Evolutionary conservation across 1,140 invertebrate genomes (phyloP).

Genomic region (Drosophila triauraria): DNA sequence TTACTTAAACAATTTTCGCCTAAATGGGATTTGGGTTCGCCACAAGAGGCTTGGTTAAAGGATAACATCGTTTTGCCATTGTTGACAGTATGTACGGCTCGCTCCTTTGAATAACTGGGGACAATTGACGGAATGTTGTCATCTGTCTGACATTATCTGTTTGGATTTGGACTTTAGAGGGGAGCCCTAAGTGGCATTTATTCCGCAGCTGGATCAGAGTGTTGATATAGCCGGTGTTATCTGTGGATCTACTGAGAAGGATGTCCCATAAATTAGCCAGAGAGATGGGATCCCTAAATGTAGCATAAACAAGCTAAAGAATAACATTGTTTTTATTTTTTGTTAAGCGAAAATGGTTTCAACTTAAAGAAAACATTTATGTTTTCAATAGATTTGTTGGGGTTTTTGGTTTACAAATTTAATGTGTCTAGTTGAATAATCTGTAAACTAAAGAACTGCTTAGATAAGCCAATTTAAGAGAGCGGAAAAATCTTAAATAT

Average conservation of each 20-base stretch:
- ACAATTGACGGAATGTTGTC: constrained; percentile 69
- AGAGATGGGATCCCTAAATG: constrained; percentile 2
- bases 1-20: constrained; percentile 79
- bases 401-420: background rate
- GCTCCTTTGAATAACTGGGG: constrained; percentile 44
- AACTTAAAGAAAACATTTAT: constrained; percentile 11
- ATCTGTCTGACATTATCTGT: constrained; percentile 66
- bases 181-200: constrained; percentile 31
- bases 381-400: background rate
- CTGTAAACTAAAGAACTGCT: background rate
- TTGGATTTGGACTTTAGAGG: constrained; percentile 33
- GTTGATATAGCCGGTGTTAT: constrained; percentile 43
- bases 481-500: too few species aligned
- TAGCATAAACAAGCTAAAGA: constrained; percentile 20
- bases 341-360: background rate
- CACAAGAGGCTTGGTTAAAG: constrained; percentile 81
- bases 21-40: constrained; percentile 79
- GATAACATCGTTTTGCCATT: constrained; percentile 82
- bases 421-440: background rate
- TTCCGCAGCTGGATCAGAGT: constrained; percentile 43
- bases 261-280: constrained; percentile 20
- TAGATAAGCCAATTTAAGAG: too few species aligned
- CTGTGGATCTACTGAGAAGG: constrained; percentile 9
- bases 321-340: background rate
- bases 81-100: constrained; percentile 54